phyloP scores from a whole-genome alignment of 2,797 vertebrate genomes.

The Tiaroga cobitis region DNA sequence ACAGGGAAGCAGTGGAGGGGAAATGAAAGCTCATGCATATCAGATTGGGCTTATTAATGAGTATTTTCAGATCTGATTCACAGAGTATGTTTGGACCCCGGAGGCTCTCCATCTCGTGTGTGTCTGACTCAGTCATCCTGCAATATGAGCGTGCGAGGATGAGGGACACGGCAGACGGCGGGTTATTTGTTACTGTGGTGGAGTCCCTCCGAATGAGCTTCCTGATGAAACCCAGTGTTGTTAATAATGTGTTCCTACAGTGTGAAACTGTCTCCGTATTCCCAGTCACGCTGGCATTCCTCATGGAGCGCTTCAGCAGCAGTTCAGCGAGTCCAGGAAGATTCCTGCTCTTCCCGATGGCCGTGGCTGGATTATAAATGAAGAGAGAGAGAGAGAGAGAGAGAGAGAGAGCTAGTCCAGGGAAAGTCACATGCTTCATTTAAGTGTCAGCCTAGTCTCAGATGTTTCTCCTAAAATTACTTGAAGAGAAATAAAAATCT shows the following conservation, averaged over 20 bases:
- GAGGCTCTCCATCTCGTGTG: slow-evolving; percentile 21
- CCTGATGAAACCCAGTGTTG: slow-evolving; percentile 32
- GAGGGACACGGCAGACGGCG: neutral
- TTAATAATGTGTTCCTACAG: slow-evolving; percentile 56
- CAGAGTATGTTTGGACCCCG: slow-evolving; percentile 41
- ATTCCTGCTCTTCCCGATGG: slow-evolving; percentile 22
- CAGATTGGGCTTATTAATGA: slow-evolving; percentile 37
- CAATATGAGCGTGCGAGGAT: neutral
- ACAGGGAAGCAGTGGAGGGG: neutral
- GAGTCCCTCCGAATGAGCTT: slow-evolving; percentile 41
- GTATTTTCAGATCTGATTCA: slow-evolving; percentile 36
- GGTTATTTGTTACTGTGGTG: slow-evolving; percentile 23
- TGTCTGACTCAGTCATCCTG: slow-evolving; percentile 42
- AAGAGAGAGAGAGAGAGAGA: neutral
- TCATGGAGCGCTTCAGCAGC: slow-evolving; percentile 34
- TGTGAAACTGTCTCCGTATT: slow-evolving; percentile 15
- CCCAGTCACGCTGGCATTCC: slow-evolving; percentile 38
- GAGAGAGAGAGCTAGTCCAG: neutral
- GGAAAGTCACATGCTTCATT: neutral
- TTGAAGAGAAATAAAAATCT: neutral
- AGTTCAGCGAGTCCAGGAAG: slow-evolving; percentile 32
- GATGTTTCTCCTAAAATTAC: neutral
- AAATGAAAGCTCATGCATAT: neutral
- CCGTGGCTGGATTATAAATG: neutral
- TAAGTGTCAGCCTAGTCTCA: neutral